Base-by-base conservation (phyloP, 2,888 invertebrate genomes). In the Acanthosoma haemorrhoidale region DNA sequence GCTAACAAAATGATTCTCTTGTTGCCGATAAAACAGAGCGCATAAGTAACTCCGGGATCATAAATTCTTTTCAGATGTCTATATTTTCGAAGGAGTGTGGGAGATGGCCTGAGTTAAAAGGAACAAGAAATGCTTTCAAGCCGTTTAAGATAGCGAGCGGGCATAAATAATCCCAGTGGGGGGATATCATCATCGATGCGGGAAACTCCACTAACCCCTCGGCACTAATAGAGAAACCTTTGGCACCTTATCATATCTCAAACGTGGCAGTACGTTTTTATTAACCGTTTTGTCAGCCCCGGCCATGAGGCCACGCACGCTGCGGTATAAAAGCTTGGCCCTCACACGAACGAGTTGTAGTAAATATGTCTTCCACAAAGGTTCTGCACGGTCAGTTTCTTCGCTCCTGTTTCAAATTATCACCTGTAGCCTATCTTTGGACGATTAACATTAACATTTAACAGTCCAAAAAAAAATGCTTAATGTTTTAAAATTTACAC, bases 101-200 rank as follows among this genome's bases (percentile, higher is more conserved):
- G 61, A 21, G 38, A 36, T n/a, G 38, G 38, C 41, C 4, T 38
- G 13, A 36, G 61, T 36, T 36, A 61, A 61, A 61, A 61, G 61
- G 61, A 61, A 61, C 61, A 61, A 61, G 61, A 61, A 61, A 61
- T 61, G 61, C 61, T 61, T 61, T 61, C 61, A 61, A 18, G 38
- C 13, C 36, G 61, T 61, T 61, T 61, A 61, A 61, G 61, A 36
- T 36, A 61, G 61, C 34, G 34, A 61, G 18, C 8, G 61, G 16
- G 38, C 32, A 61, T 61, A 61, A 61, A 61, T 61, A 61, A 61
- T 36, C 16, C 41, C n/a, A 41, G 41, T 36, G 15, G 9, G 61
- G 13, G 3, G 4, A 25, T 13, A 25, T 21, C 18, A 51, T 51
- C 51, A n/a, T 25, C 51, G 21, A n/a, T 13, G n/a, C n/a, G n/a